These are phyloP conservation scores for Lasioglossum morio DNA, from an alignment of 2,888 invertebrate genomes.

Conservation along the genomic window DNA sequence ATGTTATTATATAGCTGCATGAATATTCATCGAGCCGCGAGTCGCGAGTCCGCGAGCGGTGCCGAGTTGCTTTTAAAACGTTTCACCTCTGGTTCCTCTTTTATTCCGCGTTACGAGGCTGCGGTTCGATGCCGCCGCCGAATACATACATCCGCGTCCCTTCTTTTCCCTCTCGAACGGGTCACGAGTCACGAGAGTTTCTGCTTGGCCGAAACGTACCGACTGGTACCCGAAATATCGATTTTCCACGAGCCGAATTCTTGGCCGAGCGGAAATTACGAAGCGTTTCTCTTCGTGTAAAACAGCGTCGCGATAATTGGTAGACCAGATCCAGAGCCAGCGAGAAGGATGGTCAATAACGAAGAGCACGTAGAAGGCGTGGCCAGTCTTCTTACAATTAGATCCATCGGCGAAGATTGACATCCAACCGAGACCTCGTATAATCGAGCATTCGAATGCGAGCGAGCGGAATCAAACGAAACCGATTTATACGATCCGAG, in stretches of 20 bases:
- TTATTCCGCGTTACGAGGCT: constrained; percentile 30
- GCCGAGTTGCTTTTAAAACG: constrained; percentile 72
- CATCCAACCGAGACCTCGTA: constrained; percentile 56
- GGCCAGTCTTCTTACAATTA: constrained; percentile 55
- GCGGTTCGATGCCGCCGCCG: constrained; percentile 5
- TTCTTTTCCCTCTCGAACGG: background rate
- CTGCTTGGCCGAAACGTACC: background rate
- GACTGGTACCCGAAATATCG: constrained; percentile 6
- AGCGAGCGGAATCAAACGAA: constrained; percentile 75
- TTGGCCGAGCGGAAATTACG: constrained; percentile 10
- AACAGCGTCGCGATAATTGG: constrained; percentile 76
- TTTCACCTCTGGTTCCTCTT: constrained; percentile 59
- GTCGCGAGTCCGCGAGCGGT: constrained; percentile 67
- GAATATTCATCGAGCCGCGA: constrained; percentile 83
- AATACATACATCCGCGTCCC: background rate
- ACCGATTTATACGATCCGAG: background rate
- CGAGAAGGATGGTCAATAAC: constrained; percentile 79
- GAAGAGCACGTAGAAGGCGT: constrained; percentile 78
- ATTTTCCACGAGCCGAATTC: background rate
- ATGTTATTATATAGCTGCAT: constrained; percentile 85
- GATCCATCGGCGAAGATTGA: constrained; percentile 65
- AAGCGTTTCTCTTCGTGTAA: constrained; percentile 59
- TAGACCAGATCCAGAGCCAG: constrained; percentile 69
- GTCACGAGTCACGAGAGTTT: background rate
- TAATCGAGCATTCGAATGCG: constrained; percentile 50